phyloP scores from a whole-genome alignment of 1,140 invertebrate species.

The Sycophila sp. region DNA sequence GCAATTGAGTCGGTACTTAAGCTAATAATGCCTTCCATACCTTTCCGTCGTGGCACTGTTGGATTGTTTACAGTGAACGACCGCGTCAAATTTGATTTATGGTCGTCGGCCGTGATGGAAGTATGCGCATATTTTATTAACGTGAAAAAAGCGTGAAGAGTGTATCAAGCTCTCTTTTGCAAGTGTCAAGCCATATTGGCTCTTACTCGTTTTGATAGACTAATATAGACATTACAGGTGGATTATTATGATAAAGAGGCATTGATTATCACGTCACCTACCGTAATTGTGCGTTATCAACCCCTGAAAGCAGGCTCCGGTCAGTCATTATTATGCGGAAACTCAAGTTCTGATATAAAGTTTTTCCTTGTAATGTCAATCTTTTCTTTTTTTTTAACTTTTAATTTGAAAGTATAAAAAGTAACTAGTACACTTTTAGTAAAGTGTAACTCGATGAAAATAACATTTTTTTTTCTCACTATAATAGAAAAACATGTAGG shows the following conservation, averaged over 20 bases:
- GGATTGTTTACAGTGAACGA: not conserved
- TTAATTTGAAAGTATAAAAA: too few species aligned
- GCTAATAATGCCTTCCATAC: not conserved
- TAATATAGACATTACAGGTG: slow-evolving; percentile 49
- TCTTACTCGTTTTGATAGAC: slow-evolving; percentile 46
- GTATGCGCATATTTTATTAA: slow-evolving; percentile 1
- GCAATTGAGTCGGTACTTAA: not conserved
- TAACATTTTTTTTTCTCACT: too few species aligned
- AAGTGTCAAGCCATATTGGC: not conserved
- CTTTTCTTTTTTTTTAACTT: too few species aligned
- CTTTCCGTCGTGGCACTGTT: slow-evolving; percentile 8
- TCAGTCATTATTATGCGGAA: too few species aligned
- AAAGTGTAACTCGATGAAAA: too few species aligned
- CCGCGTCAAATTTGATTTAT: slow-evolving; percentile 2
- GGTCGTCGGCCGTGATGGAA: not conserved
- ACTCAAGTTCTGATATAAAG: too few species aligned
- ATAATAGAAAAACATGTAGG: too few species aligned
- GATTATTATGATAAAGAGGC: slow-evolving; percentile 56
- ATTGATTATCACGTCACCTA: slow-evolving; percentile 51
- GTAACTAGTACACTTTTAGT: too few species aligned
- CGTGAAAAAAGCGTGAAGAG: not conserved
- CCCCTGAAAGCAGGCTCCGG: too few species aligned
- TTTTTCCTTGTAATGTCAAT: too few species aligned
- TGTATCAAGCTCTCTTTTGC: not conserved
- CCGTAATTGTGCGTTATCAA: slow-evolving; percentile 49